phyloP scores from a whole-genome alignment of 1,140 invertebrate species.

The Hylaeus volcanicus region DNA sequence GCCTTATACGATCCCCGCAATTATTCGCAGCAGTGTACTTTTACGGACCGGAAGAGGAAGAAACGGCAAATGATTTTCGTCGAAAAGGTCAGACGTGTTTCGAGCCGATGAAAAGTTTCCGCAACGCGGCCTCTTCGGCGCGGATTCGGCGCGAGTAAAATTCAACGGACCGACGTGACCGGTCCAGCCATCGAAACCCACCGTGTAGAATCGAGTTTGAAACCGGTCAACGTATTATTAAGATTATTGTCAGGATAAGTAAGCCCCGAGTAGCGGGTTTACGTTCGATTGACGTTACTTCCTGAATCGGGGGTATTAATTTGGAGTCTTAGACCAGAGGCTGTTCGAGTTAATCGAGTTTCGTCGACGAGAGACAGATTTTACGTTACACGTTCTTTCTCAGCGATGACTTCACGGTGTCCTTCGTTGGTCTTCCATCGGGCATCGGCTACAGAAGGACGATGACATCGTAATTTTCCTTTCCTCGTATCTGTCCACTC shows the following conservation, averaged over 20 bases:
- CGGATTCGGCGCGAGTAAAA: background rate
- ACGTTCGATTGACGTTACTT: constrained; percentile 27
- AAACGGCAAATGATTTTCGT: too few species aligned
- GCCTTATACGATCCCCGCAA: too few species aligned
- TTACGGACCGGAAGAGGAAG: too few species aligned
- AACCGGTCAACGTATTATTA: constrained; percentile 15
- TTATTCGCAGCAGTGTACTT: too few species aligned
- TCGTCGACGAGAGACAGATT: constrained; percentile 11
- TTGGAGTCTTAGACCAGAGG: background rate
- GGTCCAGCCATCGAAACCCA: background rate
- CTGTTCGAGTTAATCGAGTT: background rate
- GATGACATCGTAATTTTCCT: constrained; percentile 19
- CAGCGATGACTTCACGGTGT: constrained; percentile 53
- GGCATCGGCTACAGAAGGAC: constrained; percentile 23
- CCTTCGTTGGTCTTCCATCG: constrained; percentile 45
- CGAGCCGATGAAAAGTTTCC: too few species aligned
- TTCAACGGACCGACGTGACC: background rate
- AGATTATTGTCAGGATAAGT: constrained; percentile 22
- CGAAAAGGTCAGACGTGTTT: too few species aligned
- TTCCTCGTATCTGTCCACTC: background rate
- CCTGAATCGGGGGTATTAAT: constrained; percentile 5
- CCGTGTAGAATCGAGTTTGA: constrained; percentile 15
- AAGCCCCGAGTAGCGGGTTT: constrained; percentile 14
- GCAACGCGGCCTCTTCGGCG: too few species aligned
- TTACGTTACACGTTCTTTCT: constrained; percentile 26